Evolutionary conservation across 1,140 invertebrate genomes (phyloP), one percentile per base, ranked within the genome.

Genomic region (Brachionus calyciflorus): DNA sequence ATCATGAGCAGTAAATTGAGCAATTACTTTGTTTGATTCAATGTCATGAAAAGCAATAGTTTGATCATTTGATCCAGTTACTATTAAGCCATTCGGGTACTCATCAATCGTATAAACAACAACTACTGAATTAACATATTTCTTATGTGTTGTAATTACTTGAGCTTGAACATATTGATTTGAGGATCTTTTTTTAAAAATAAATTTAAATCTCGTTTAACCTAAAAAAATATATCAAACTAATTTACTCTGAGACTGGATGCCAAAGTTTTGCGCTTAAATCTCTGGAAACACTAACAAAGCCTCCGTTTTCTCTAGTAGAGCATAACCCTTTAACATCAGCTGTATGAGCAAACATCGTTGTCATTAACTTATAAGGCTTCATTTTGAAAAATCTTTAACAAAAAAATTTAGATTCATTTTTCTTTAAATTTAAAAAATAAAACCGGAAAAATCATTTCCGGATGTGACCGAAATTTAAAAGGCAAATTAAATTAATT

Each of bases 61-160:
- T 57, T 76, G 49, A 26, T 76, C 73, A 76, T 76, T 76, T 12
- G 49, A 55, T 40, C 73, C 73, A 3, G 73, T 76, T n/a, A 55
- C 14, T 19, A 76, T 76, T 40, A 76, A 55, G 6, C 73, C 73
- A 57, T 76, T 55, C 3, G 49, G 73, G 30, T 48, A 76, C 44
- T 37, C 46, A 3, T 73, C 19, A n/a, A 73, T 2, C 12, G 46
- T 51, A n/a, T 51, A 55, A 7, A 73, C 30, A 73, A 73, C 26
- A 37, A 12, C 26, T 6, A 73, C 69, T 37, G 69, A 49, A 51
- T 73, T 73, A 1, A 73, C 69, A 19, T 73, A 73, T 30, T 73
- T 73, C 51, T 73, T 55, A n/a, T 73, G 69, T 14, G 46, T 41
- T 7, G 3, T 49, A 10, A 73, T 51, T 17, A 24, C n/a, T 37